Base-by-base conservation (phyloP, 2,797 vertebrate species). In the Rhinichthys osculus region DNA sequence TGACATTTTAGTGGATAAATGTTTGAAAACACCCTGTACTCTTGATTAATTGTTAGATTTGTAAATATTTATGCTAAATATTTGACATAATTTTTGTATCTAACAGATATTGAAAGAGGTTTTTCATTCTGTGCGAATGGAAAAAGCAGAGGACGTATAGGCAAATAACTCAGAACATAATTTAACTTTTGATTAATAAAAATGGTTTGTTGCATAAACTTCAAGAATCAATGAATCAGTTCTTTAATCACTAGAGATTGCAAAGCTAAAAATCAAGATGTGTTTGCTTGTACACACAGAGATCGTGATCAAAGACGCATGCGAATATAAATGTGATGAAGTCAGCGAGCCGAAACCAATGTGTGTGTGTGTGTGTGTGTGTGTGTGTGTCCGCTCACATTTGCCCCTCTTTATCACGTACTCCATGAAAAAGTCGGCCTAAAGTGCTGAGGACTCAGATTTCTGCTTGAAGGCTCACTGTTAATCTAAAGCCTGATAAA, bases 401-500 rank as follows among this genome's bases (percentile, higher is more conserved):
- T 44, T 78, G 59, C 81, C 73, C 73, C 73, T 79, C 78, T 73
- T 35, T 73, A 74, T 42, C 70, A 82, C 80, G 23, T 62, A 54
- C 78, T 81, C 44, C 44, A 44, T 19, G 64, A 66, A 69, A 88
- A 90, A 86, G 66, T 57, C 30, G 13, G 38, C 21, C 62, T 86
- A 84, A 91, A 91, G 73, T 91, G 91, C 92, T 92, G 91, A 92
- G 76, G 33, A 76, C 67, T 88, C 83, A 82, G 64, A 84, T 92
- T 92, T 91, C 89, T 91, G 91, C 91, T 91, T 88, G 84, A 86
- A 86, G 85, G 88, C 85, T 80, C 84, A 69, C 62, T 82, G 87
- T 90, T 91, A 92, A 91, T 92, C 89, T 86, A 89, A 88, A 59
- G 57, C 80, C 89, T 91, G 90, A 90, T 91, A 89, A 90, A 88